Evolutionary conservation across 2,888 invertebrate species (phyloP).

Genomic region (Ectropis crepuscularia): DNA sequence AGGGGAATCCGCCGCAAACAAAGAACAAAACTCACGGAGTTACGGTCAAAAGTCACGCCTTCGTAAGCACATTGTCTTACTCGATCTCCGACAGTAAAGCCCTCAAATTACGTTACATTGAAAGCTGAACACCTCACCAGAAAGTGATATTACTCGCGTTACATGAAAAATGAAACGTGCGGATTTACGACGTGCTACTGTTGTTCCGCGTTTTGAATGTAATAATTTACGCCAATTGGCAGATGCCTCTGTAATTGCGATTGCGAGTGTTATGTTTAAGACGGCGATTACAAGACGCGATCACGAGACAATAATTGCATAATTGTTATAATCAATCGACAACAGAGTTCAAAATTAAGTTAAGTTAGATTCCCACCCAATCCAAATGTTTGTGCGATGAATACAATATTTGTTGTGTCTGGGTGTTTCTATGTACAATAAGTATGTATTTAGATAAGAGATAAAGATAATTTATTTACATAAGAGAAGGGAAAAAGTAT

Average conservation of each 20-base stretch:
- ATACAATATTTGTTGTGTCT: too few relatives aligned
- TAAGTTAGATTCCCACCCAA: too few relatives aligned
- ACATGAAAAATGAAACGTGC: conserved; percentile 14
- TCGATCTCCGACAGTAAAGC: conserved; percentile 47
- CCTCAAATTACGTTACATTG: conserved; percentile 40
- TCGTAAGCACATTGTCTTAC: conserved; percentile 61
- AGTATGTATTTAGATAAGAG: too few relatives aligned
- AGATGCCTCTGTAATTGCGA: neutral
- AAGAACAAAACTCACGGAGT: conserved; percentile 36
- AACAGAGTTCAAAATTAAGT: too few relatives aligned
- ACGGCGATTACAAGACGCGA: neutral
- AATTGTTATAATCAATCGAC: too few relatives aligned
- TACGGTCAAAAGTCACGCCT: conserved; percentile 53
- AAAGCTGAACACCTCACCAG: conserved; percentile 34
- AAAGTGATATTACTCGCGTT: conserved; percentile 33
- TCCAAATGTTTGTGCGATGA: too few relatives aligned
- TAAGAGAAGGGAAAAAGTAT: too few relatives aligned
- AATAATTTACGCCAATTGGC: conserved; percentile 3
- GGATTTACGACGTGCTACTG: conserved; percentile 15
- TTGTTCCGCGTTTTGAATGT: conserved; percentile 6
- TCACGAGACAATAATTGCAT: neutral
- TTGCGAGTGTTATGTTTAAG: neutral
- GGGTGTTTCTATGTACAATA: too few relatives aligned
- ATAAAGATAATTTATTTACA: too few relatives aligned
- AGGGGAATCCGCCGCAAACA: conserved; percentile 23